A percentile compares a stretch with the other conserved stretches of the same genome.
phyloP scores from a whole-genome alignment of 2,888 invertebrate species.

The Ametastegia equiseti region DNA sequence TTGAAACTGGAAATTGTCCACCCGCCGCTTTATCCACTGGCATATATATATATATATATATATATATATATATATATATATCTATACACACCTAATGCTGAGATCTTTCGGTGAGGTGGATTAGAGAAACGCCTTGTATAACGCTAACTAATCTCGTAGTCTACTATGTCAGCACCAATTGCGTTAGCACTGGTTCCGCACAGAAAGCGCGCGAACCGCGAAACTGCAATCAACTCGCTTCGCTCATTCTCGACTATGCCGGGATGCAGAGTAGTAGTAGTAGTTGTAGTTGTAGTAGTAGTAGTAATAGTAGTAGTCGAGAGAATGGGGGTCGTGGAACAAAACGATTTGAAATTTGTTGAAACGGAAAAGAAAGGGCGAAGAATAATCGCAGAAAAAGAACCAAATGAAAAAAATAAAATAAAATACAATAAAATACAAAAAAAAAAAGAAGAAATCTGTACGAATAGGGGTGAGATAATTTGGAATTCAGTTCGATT shows the following conservation, averaged over 20 bases:
- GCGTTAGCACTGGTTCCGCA: neutral
- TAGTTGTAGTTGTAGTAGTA: neutral
- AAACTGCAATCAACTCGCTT: constrained; percentile 31
- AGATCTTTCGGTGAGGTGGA: neutral
- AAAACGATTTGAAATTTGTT: neutral
- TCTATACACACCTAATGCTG: no score
- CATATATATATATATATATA: no score
- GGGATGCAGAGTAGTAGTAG: neutral
- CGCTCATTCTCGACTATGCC: neutral
- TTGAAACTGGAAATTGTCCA: constrained; percentile 20
- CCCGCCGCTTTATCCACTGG: no score
- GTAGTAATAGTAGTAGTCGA: neutral
- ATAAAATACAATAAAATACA: neutral
- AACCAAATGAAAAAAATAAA: neutral
- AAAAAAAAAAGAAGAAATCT: neutral
- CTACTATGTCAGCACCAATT: constrained; percentile 5
- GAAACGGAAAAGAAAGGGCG: neutral
- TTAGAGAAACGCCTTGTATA: constrained; percentile 34
- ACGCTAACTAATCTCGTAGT: constrained; percentile 27
- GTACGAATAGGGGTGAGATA: neutral
- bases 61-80: no score
- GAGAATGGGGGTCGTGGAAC: neutral
- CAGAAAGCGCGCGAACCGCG: neutral
- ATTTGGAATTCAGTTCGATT: constrained; percentile 14
- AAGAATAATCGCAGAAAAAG: neutral